Conservation (phyloP, 2,888 invertebrate species). For the Trissolcus japonicus region DNA sequence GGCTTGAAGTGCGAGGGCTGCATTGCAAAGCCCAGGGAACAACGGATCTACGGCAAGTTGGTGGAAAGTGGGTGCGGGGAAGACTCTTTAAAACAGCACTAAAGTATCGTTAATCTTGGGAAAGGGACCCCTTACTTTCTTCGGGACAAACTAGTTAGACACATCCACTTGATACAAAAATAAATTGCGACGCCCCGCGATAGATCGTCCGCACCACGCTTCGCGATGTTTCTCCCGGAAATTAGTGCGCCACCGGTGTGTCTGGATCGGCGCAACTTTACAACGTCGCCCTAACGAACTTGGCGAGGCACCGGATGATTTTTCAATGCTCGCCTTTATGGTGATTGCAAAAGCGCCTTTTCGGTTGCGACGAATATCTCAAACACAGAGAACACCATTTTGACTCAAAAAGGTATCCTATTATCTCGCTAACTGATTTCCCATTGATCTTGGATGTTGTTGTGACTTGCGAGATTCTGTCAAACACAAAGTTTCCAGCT, state of each 20-base stretch:
- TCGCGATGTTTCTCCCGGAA: constrained; percentile 60
- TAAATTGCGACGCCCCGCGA: constrained; percentile 70
- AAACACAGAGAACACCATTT: not conserved
- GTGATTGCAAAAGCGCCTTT: not conserved
- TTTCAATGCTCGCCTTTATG: constrained; percentile 19
- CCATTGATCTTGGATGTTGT: constrained; percentile 61
- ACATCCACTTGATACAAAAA: constrained; percentile 75
- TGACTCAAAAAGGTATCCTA: constrained; percentile 24
- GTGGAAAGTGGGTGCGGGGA: constrained; percentile 47
- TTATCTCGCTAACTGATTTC: constrained; percentile 43
- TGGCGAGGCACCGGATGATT: constrained; percentile 50
- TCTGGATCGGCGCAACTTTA: constrained; percentile 54
- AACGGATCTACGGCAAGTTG: not conserved
- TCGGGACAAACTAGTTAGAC: constrained; percentile 75
- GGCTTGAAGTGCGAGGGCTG: constrained; percentile 38
- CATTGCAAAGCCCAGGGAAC: constrained; percentile 44
- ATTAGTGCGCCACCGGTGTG: constrained; percentile 61
- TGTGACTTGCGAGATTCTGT: constrained; percentile 42
- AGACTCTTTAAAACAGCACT: constrained; percentile 73
- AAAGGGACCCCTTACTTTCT: constrained; percentile 70
- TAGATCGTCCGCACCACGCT: constrained; percentile 65
- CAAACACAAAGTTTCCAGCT: constrained; percentile 60
- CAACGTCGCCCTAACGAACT: constrained; percentile 52
- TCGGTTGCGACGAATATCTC: constrained; percentile 4
- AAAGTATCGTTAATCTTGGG: constrained; percentile 76